Conservation (phyloP, 2,113 vertebrate genomes). For the Podilymbus podiceps region DNA sequence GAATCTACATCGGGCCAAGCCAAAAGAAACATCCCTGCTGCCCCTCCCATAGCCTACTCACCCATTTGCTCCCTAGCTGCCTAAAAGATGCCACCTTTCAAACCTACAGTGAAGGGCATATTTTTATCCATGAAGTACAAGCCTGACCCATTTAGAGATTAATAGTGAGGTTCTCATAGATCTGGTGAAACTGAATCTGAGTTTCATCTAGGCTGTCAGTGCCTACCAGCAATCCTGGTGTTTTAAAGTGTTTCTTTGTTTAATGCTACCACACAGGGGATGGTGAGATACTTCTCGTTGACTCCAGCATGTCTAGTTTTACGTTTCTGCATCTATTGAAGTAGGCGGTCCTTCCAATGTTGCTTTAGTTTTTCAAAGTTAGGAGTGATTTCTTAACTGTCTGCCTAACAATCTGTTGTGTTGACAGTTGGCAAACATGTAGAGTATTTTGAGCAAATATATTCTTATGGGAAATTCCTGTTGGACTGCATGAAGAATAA, state of each 20-base stretch:
- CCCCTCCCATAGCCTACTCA: slow-evolving; percentile 16
- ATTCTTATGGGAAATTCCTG: neutral
- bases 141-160: neutral
- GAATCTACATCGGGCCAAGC: slow-evolving; percentile 1
- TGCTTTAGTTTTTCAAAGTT: neutral
- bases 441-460: neutral
- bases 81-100: neutral
- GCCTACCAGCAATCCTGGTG: neutral
- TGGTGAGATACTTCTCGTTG: neutral
- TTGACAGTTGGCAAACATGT: neutral
- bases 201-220: neutral
- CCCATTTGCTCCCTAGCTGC: neutral
- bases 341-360: neutral
- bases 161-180: neutral
- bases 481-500: neutral
- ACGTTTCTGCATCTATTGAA: neutral
- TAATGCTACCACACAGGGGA: neutral
- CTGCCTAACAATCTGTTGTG: neutral
- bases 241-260: neutral
- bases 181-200: neutral
- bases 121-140: neutral
- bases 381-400: neutral
- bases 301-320: neutral
- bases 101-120: neutral
- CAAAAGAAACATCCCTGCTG: slow-evolving; percentile 34